A percentile compares a stretch with the other conserved stretches of the same genome.
Evolutionary conservation across 2,888 invertebrate species (phyloP).

Genomic region (Priapulus caudatus): DNA sequence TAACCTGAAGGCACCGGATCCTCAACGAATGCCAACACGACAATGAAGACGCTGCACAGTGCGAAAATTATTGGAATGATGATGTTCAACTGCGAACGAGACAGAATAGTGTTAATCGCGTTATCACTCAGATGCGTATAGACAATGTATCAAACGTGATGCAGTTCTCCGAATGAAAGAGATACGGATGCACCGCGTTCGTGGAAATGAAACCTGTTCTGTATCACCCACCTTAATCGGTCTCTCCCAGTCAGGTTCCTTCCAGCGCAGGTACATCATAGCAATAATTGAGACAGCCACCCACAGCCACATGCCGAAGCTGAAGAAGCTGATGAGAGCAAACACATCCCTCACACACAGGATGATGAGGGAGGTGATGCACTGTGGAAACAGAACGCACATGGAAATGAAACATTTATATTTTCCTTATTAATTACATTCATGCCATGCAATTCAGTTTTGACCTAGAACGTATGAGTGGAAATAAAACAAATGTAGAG

Average conservation of each 20-base stretch:
- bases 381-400: slow-evolving; percentile 47
- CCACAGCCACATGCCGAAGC: slow-evolving; percentile 74
- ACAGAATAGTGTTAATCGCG: too few relatives aligned
- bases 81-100: slow-evolving; percentile 53
- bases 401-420: too few relatives aligned
- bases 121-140: too few relatives aligned
- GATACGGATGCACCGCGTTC: too few relatives aligned
- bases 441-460: too few relatives aligned
- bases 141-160: too few relatives aligned
- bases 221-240: slow-evolving; percentile 68
- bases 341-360: slow-evolving; percentile 65
- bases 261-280: slow-evolving; percentile 48
- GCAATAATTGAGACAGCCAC: slow-evolving; percentile 54
- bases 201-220: too few relatives aligned
- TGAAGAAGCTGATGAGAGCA: slow-evolving; percentile 72
- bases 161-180: too few relatives aligned
- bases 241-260: slow-evolving; percentile 58
- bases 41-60: slow-evolving; percentile 68
- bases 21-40: slow-evolving; percentile 67
- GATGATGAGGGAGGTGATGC: slow-evolving; percentile 64
- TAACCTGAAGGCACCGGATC: slow-evolving; percentile 54
- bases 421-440: too few relatives aligned
- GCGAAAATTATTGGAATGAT: slow-evolving; percentile 70
- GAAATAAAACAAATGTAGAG: too few relatives aligned
- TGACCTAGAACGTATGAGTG: too few relatives aligned